phyloP scores from a whole-genome alignment of 2,113 vertebrate species.

The Telmatochromis brachygnathus region DNA sequence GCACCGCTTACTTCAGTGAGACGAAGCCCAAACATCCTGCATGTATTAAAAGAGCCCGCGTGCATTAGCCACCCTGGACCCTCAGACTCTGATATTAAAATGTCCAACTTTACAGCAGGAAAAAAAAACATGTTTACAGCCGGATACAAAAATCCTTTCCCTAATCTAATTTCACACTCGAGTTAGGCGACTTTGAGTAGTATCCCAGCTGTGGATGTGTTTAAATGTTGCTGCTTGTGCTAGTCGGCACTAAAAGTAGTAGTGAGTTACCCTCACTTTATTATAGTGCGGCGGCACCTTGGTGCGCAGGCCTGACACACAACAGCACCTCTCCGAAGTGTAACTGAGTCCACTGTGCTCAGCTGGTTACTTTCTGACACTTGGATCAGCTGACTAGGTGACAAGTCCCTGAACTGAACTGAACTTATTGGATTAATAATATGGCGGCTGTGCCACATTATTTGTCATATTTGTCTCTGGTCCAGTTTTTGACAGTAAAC shows the following conservation, averaged over 20 bases:
- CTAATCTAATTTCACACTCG: background rate
- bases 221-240: fast-evolving
- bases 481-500: background rate
- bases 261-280: fast-evolving
- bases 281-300: background rate
- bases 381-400: background rate
- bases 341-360: fast-evolving
- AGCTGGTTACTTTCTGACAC: background rate
- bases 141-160: background rate
- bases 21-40: background rate
- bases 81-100: background rate
- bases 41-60: fast-evolving
- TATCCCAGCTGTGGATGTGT: fast-evolving
- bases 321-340: fast-evolving
- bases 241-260: background rate
- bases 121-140: background rate
- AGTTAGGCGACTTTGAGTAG: background rate
- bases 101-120: background rate
- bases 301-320: background rate
- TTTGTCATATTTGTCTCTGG: background rate
- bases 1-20: background rate
- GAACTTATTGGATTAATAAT: fast-evolving
- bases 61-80: fast-evolving
- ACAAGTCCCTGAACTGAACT: background rate
- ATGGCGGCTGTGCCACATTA: background rate